Evolutionary conservation across 2,797 vertebrate species (phyloP).

Genomic region (Typhlichthys eigenmanni): DNA sequence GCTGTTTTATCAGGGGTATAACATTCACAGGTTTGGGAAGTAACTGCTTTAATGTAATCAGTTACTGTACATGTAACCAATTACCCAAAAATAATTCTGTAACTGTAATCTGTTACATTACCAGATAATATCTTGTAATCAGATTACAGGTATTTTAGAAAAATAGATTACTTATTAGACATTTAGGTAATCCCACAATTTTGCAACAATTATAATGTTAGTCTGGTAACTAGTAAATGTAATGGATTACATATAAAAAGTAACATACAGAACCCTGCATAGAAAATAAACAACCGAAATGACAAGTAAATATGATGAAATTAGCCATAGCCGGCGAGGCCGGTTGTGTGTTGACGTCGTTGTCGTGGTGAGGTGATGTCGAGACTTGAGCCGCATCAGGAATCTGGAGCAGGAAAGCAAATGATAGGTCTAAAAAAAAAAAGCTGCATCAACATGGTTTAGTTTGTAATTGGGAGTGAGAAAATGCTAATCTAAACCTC

Average conservation of each 20-base stretch:
- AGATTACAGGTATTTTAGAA: no score
- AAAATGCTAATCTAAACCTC: conserved; percentile 24
- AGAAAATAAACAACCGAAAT: conserved; percentile 24
- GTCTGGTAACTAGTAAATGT: no score
- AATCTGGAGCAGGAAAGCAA: conserved; percentile 1
- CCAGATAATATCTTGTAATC: no score
- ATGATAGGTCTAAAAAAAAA: conserved; percentile 14
- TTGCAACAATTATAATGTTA: no score
- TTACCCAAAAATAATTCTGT: no score
- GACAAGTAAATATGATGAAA: conserved; percentile 62
- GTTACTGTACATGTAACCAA: conserved; percentile 25
- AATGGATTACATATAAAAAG: neutral
- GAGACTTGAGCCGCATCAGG: conserved; percentile 28
- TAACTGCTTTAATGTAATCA: no score
- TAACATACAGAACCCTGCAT: neutral
- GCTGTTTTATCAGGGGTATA: conserved; percentile 64
- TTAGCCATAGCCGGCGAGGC: conserved; percentile 37
- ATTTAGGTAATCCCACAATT: no score
- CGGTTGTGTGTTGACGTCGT: conserved; percentile 13
- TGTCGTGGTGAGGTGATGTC: conserved; percentile 33
- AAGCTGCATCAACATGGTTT: conserved; percentile 13
- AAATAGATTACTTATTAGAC: no score
- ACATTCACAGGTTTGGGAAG: neutral
- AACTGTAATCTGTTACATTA: no score
- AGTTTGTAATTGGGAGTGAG: conserved; percentile 17